Conservation (phyloP, 2,113 vertebrate species). For the Austrofundulus limnaeus region DNA sequence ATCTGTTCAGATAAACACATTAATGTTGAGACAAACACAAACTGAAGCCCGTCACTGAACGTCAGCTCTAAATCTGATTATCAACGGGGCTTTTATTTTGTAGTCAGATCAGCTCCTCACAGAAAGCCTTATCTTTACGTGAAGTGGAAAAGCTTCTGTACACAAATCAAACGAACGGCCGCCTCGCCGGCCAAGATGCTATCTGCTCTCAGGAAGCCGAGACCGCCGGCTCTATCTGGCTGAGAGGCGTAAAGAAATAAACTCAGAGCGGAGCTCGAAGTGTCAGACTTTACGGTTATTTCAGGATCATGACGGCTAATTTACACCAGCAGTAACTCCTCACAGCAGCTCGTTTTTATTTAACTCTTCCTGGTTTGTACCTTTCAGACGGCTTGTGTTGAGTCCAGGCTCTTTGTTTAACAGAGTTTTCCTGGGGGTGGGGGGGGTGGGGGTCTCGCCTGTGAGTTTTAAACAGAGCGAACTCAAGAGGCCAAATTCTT, state of each 20-base stretch:
- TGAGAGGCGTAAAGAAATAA: neutral
- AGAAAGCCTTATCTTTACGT: conserved; percentile 54
- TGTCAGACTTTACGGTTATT: conserved; percentile 26
- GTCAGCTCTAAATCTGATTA: conserved; percentile 21
- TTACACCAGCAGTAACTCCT: conserved; percentile 16
- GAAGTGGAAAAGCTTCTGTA: conserved; percentile 50
- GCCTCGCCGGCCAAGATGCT: conserved; percentile 36
- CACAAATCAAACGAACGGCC: conserved; percentile 39
- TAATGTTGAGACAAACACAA: conserved; percentile 36
- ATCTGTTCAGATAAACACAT: conserved; percentile 42
- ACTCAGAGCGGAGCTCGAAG: neutral
- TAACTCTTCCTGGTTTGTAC: neutral
- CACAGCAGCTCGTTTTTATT: conserved; percentile 10
- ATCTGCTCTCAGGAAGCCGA: conserved; percentile 46
- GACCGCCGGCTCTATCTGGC: conserved; percentile 27
- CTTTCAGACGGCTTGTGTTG: conserved; percentile 6
- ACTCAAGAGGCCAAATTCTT: conserved; percentile 52
- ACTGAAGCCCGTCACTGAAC: conserved; percentile 23
- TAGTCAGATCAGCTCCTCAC: conserved; percentile 36
- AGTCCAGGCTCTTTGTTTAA: conserved; percentile 23
- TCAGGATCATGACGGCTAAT: conserved; percentile 19
- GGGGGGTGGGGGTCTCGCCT: conserved; percentile 1
- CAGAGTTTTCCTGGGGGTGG: neutral
- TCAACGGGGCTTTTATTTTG: conserved; percentile 37
- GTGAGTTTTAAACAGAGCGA: conserved; percentile 44